phyloP scores from a whole-genome alignment of 2,888 invertebrate genomes.

The Eristalis tenax region DNA sequence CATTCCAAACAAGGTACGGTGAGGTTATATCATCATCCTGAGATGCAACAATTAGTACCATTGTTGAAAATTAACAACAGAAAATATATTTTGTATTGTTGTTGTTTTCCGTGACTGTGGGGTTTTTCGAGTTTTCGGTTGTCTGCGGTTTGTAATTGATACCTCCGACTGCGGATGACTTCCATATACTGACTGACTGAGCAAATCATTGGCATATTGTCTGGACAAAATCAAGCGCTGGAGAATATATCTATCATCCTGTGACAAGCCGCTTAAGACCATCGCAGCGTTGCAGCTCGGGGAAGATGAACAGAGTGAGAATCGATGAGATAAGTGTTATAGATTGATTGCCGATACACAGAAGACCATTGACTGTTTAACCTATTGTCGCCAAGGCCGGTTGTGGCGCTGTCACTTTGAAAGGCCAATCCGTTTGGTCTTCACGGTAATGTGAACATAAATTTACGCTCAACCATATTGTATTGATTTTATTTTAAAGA shows the following conservation, averaged over 20 bases:
- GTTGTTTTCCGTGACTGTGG: conserved; percentile 38
- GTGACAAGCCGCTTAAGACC: neutral
- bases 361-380: neutral
- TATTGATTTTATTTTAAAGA: neutral
- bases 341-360: neutral
- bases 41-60: conserved; percentile 59
- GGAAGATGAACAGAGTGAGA: neutral
- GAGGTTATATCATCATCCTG: conserved; percentile 62
- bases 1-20: neutral
- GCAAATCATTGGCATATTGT: neutral
- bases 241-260: neutral
- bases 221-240: neutral
- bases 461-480: neutral
- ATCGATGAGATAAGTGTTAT: neutral
- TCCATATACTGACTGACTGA: neutral
- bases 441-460: neutral
- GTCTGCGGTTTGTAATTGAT: neutral
- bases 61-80: conserved; percentile 52
- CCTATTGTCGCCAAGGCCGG: neutral
- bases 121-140: neutral
- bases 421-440: neutral
- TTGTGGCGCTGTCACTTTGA: neutral
- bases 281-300: neutral
- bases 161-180: neutral
- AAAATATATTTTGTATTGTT: conserved; percentile 37